Conservation (phyloP, 2,888 invertebrate species). For the Cheilosia impressa region DNA sequence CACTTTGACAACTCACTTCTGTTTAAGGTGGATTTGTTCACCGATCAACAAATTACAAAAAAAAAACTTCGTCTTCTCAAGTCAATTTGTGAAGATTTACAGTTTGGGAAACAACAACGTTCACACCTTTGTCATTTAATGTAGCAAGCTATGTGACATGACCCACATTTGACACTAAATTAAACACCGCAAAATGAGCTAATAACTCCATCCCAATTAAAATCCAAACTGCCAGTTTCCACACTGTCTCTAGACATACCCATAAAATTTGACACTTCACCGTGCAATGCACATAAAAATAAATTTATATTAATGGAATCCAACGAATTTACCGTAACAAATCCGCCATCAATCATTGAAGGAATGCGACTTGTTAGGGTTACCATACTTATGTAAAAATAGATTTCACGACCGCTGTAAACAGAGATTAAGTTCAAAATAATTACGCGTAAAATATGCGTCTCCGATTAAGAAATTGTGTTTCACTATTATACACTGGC, state of each 20-base stretch:
- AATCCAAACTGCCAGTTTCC: neutral
- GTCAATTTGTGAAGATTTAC: neutral
- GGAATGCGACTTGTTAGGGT: neutral
- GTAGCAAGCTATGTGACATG: neutral
- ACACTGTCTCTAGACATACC: neutral
- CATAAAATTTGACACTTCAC: conserved; percentile 5
- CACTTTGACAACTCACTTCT: neutral
- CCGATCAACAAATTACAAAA: neutral
- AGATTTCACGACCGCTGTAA: neutral
- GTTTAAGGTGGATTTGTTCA: too few relatives aligned
- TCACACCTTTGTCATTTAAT: neutral
- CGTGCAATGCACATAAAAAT: neutral
- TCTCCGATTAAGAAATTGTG: neutral
- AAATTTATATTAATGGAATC: neutral
- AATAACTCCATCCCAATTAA: neutral
- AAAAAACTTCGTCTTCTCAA: too few relatives aligned
- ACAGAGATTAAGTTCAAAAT: neutral
- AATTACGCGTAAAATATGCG: conserved; percentile 1
- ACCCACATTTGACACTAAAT: neutral
- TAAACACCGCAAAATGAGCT: neutral
- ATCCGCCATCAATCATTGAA: conserved; percentile 5
- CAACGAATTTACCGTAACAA: neutral
- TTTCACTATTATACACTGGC: neutral
- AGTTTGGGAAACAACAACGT: neutral
- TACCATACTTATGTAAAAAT: conserved; percentile 21